Conservation (phyloP, 2,797 vertebrate genomes). For the Adrianichthys oophorus region DNA sequence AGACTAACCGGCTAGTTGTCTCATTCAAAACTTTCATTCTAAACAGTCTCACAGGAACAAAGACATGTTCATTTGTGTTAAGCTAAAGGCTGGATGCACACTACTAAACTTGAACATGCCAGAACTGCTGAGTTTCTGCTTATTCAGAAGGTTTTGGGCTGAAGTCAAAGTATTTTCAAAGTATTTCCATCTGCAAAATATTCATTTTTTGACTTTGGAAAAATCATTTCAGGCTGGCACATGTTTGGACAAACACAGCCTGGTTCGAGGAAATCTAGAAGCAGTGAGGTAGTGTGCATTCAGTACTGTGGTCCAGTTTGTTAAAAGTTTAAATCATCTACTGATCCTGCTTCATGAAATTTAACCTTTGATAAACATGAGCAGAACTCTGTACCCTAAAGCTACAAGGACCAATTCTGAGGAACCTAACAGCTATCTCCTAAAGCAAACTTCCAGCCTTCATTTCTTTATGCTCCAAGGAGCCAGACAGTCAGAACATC, state of each 20-base stretch:
- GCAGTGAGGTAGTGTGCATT: conserved; percentile 38
- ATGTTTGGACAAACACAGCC: too few species aligned
- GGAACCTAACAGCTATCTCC: background rate
- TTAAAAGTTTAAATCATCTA: conserved; percentile 49
- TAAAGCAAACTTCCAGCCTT: too few species aligned
- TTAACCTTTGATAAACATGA: conserved; percentile 51
- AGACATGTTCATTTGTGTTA: conserved; percentile 26
- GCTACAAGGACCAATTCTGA: conserved; percentile 11
- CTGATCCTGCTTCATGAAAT: conserved; percentile 77
- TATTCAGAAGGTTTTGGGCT: too few species aligned
- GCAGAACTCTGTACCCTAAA: conserved; percentile 16
- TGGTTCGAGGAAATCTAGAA: background rate
- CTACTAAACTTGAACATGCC: conserved; percentile 1
- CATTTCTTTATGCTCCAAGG: too few species aligned
- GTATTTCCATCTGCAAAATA: too few species aligned
- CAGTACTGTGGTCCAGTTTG: conserved; percentile 41
- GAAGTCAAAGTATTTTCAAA: too few species aligned
- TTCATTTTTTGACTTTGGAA: too few species aligned
- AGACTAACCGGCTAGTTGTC: conserved; percentile 68
- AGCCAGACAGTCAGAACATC: too few species aligned
- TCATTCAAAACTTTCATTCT: conserved; percentile 37
- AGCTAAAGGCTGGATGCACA: conserved; percentile 35
- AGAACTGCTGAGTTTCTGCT: too few species aligned
- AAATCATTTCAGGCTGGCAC: too few species aligned
- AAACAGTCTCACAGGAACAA: conserved; percentile 40